These are phyloP conservation scores for Anoncus sp. DNA, from an alignment of 2,888 invertebrate species.

Conservation along the genomic window DNA sequence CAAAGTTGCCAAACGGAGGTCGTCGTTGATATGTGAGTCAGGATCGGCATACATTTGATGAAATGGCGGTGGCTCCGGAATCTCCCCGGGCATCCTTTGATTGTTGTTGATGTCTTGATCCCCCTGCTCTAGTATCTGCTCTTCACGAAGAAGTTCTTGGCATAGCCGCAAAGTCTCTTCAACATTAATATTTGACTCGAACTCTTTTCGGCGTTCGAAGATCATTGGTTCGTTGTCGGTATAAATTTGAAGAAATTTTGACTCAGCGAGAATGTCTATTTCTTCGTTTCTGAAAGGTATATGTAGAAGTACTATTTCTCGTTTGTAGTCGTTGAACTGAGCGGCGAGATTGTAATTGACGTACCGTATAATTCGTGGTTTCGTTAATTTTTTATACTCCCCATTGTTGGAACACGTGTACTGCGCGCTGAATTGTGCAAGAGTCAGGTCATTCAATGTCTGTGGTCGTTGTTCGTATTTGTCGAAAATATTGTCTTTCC, in stretches of 20 bases:
- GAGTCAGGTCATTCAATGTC: conserved; percentile 72
- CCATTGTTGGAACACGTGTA: conserved; percentile 59
- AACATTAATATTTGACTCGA: conserved; percentile 52
- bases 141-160: conserved; percentile 6
- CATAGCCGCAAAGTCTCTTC: conserved; percentile 69
- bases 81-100: conserved; percentile 28
- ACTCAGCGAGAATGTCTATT: conserved; percentile 77
- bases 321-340: conserved; percentile 75
- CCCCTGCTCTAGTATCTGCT: too few relatives aligned
- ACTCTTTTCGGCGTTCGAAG: conserved; percentile 73
- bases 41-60: conserved; percentile 64
- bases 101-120: too few relatives aligned
- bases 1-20: conserved; percentile 67
- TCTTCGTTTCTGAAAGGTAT: conserved; percentile 80
- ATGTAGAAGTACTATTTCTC: conserved; percentile 71
- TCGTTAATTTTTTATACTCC: conserved; percentile 66
- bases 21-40: conserved; percentile 64
- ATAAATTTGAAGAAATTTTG: conserved; percentile 75
- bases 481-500: conserved; percentile 81
- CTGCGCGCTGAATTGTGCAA: conserved; percentile 80
- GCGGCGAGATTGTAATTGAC: conserved; percentile 77
- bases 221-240: conserved; percentile 75
- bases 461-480: conserved; percentile 80
- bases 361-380: conserved; percentile 77
- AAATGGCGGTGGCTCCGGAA: neutral